Evolutionary conservation across 2,797 vertebrate species (phyloP).

Genomic region (Pelobates cultripes): DNA sequence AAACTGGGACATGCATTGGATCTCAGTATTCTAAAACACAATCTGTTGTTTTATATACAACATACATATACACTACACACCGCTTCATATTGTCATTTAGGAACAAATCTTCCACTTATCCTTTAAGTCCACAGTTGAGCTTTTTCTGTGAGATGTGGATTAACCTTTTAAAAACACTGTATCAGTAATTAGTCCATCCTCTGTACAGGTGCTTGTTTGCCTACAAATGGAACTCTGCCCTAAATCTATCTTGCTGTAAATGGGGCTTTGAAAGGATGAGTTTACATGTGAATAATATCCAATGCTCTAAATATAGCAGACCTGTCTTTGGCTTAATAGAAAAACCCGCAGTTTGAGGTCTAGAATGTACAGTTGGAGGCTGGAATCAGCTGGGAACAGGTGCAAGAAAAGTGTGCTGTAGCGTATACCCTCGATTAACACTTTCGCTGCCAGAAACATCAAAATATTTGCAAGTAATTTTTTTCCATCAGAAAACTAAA

Average conservation of each 20-base stretch:
- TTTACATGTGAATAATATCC: conserved; percentile 52
- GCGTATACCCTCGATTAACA: conserved; percentile 28
- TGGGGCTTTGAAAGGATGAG: conserved; percentile 42
- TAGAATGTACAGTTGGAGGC: conserved; percentile 50
- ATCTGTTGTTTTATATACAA: no score
- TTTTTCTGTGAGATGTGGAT: no score
- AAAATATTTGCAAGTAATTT: no score
- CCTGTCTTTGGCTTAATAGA: conserved; percentile 37
- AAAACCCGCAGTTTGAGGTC: conserved; percentile 55
- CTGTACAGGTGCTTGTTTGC: conserved; percentile 36
- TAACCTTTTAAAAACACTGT: neutral
- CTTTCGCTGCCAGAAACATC: neutral
- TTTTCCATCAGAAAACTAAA: no score
- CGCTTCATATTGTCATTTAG: no score
- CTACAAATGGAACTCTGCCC: conserved; percentile 36
- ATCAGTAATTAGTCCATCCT: conserved; percentile 29
- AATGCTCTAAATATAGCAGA: conserved; percentile 51
- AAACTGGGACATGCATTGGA: no score
- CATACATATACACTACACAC: no score
- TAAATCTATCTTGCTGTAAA: conserved; percentile 31
- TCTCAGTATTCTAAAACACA: no score
- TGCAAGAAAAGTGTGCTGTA: conserved; percentile 23
- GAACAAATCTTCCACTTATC: no score
- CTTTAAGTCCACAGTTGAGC: no score
- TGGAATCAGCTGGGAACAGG: conserved; percentile 51